Evolutionary conservation across 2,113 vertebrate genomes (phyloP), one percentile per base, ranked within the genome.

Genomic region (Sarotherodon lohbergeri): DNA sequence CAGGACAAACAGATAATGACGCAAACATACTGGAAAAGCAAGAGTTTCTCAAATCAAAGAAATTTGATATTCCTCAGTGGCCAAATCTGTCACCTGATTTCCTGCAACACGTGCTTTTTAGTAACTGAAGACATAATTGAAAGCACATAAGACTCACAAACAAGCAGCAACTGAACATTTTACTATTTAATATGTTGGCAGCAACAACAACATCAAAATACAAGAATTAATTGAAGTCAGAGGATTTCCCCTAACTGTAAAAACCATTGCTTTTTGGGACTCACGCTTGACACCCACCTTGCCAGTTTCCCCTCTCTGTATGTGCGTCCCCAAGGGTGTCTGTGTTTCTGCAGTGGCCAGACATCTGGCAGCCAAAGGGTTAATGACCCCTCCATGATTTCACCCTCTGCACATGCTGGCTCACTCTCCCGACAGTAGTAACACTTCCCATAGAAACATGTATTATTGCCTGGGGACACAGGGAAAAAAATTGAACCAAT

Each of bases 381-480:
- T 86, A 99, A 94, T 0, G 98, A 98, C 0, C 99, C 99, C 92
- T 99, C 99, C 98, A 99, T 99, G 7, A 96, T 76, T 89, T 99
- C 98, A 3, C 97, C 97, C 0, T 98, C 97, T 0, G 98, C 99
- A 94, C 99, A 99, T 0, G 99, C 99, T 2, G 99, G 98, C 93
- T 99, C 99, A 4, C 97, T 99, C 87, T 99, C 98, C 56, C 98
- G 97, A 88, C 99, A 99, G 89, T 99, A 99, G 89, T 99, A 99
- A 94, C 99, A 99, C 94, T 99, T 99, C 41, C 99, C 99, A 41
- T 99, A 99, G 96, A 99, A 99, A 83, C 99, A 99, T 2, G 97
- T 98, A 89, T 98, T 99, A 87, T 99, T 99, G 86, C 98, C 99
- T 99, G 90, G 73, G 11, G 76, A 79, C 68, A 76, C 6, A 14